These are phyloP conservation scores for Rhagologus leucostigma DNA, from an alignment of 2,113 vertebrate genomes.

Conservation along the genomic window DNA sequence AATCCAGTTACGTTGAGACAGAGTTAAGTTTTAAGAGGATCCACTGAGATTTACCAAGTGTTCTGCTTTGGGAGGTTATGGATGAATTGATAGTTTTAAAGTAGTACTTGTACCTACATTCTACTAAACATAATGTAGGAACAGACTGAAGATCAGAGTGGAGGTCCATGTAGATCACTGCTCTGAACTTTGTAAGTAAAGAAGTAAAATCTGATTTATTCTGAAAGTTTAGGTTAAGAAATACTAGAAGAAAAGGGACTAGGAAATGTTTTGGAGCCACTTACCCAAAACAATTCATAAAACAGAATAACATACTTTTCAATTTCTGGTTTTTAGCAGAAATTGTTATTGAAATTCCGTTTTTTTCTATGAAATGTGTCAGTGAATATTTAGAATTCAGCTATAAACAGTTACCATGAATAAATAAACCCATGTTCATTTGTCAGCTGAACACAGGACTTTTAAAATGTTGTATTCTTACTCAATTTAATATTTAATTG, in stretches of 20 bases:
- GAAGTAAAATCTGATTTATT: neutral
- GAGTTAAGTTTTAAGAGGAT: neutral
- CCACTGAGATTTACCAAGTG: neutral
- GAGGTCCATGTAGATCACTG: neutral
- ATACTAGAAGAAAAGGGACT: neutral
- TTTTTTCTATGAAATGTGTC: neutral
- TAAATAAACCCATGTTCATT: conserved; percentile 6
- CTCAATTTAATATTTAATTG: conserved; percentile 17
- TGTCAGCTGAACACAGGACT: neutral
- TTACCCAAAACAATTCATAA: neutral
- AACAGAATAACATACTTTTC: neutral
- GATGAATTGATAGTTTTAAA: neutral
- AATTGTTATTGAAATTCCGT: neutral
- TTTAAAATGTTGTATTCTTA: neutral
- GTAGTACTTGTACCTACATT: neutral
- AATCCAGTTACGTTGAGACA: neutral
- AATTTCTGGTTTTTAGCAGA: neutral
- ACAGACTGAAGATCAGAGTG: neutral
- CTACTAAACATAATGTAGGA: neutral
- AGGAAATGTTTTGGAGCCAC: neutral
- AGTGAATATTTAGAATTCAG: neutral
- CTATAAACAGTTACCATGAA: neutral
- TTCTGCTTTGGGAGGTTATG: neutral
- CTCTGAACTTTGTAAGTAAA: neutral
- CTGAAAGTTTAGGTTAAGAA: neutral